Percentiles rank a stretch among this genome's conserved stretches.
Evolutionary conservation across 2,113 vertebrate genomes (phyloP).

Genomic region (Mirza zaza): DNA sequence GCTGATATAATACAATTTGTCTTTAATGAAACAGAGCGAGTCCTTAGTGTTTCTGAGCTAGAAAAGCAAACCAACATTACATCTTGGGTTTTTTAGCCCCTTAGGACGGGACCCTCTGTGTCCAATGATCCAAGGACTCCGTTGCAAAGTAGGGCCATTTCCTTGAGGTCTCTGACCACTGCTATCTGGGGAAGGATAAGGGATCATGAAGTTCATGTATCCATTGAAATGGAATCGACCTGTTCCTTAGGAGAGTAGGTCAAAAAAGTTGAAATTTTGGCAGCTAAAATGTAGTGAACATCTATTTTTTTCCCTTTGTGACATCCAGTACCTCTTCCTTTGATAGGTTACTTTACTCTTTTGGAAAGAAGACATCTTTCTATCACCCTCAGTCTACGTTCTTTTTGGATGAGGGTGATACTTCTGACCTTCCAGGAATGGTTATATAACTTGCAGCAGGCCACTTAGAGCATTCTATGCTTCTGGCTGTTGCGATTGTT

Average conservation of each 20-base stretch:
- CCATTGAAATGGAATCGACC: background rate
- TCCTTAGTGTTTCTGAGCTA: background rate
- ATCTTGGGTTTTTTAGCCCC: background rate
- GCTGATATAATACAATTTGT: background rate
- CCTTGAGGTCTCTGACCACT: background rate
- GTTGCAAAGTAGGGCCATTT: background rate
- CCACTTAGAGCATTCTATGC: background rate
- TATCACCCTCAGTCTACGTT: background rate
- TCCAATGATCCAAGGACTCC: background rate
- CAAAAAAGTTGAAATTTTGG: constrained; percentile 5
- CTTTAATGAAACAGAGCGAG: background rate
- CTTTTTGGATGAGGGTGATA: background rate
- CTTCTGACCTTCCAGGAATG: background rate
- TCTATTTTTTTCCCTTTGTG: background rate
- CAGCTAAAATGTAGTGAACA: background rate
- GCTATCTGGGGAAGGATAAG: background rate
- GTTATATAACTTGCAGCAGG: background rate
- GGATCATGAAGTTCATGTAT: background rate
- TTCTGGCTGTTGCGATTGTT: background rate
- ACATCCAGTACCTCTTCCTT: background rate
- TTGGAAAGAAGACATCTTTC: constrained; percentile 10
- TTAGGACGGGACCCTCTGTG: background rate
- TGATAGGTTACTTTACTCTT: constrained; percentile 2
- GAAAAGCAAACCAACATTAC: background rate
- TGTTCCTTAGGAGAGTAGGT: background rate